Evolutionary conservation across 2,113 vertebrate genomes (phyloP), one percentile per base, ranked within the genome.

Genomic region (Sclerurus mexicanus): DNA sequence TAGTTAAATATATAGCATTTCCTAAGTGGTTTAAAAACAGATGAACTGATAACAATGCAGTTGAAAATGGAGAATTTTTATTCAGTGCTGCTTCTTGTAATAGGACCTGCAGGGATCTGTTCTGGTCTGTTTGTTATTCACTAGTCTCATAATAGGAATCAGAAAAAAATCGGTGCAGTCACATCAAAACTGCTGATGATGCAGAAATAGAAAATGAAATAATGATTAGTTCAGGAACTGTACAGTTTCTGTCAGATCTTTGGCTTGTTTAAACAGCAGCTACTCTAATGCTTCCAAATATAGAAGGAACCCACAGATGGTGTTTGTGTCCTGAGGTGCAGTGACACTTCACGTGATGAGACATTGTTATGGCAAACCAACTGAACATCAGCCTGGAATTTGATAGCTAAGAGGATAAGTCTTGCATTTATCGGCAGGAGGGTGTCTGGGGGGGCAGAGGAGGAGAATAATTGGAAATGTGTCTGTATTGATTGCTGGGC

Each of bases 311-410:
- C 76, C 91, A 84, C 93, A 96, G 94, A 95, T 95, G 95, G 94
- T 96, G 80, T 96, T 95, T 95, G 89, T 95, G 83, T 97, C 95
- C 93, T 87, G 93, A 90, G 86, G 94, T 95, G 89, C 93, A 74
- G 14, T 81, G 91, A 84, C 80, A 92, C 90, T 95, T 88, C 50
- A 20, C 47, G 31, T 40, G 94, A 84, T 94, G 96, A 62, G 84
- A 76, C 86, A 28, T 93, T 81, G 15, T 71, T 40, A 2, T 44
- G 76, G 64, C 46, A 84, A 89, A 59, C 46, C 64, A 42, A 71
- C 39, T 63, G 81, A 79, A 28, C 74, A 72, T 64, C 90, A 85
- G 47, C 47, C 52, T 87, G 56, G 72, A 16, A 53, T 77, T 39
- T 83, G 76, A 56, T 87, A 63, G 80, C 60, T 93, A n/a, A 89